Evolutionary conservation across 2,797 vertebrate species (phyloP).

Genomic region (Acipenser oxyrinchus): DNA sequence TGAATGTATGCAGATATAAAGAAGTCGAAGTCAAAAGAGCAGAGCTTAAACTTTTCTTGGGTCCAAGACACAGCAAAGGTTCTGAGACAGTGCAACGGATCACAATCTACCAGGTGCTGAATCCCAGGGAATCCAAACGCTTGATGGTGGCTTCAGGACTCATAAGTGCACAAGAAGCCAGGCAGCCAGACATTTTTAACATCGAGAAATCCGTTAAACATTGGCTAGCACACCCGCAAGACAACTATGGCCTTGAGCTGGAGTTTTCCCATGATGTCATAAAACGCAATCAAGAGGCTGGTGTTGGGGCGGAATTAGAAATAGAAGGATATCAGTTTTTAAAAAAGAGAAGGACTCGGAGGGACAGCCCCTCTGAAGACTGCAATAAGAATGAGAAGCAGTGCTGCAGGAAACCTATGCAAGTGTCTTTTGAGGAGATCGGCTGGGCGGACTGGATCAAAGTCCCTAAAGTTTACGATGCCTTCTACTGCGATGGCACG

Average conservation of each 20-base stretch:
- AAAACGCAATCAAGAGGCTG: neutral
- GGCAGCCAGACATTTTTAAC: constrained; percentile 3
- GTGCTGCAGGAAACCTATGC: constrained; percentile 14
- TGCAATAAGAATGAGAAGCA: constrained; percentile 7
- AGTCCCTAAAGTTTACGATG: constrained; percentile 14
- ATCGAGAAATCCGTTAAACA: constrained; percentile 7
- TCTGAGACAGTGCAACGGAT: neutral
- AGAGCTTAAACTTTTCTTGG: neutral
- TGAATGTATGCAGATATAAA: neutral
- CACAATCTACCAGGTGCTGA: constrained; percentile 3
- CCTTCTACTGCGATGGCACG: constrained; percentile 16
- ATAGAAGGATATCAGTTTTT: constrained; percentile 6
- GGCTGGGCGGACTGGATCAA: constrained; percentile 19
- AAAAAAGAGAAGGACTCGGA: constrained; percentile 7
- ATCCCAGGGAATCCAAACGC: neutral
- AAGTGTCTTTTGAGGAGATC: constrained; percentile 17
- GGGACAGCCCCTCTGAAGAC: constrained; percentile 8
- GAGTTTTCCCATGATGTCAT: constrained; percentile 1
- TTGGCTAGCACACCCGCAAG: constrained; percentile 12
- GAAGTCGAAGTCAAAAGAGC: neutral
- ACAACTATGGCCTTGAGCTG: constrained; percentile 12
- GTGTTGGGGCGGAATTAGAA: constrained; percentile 2
- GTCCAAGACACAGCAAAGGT: neutral
- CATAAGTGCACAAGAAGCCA: neutral
- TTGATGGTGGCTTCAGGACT: neutral